These are phyloP conservation scores for Bombyx mandarina DNA, from an alignment of 1,140 invertebrate genomes.

Conservation along the genomic window DNA sequence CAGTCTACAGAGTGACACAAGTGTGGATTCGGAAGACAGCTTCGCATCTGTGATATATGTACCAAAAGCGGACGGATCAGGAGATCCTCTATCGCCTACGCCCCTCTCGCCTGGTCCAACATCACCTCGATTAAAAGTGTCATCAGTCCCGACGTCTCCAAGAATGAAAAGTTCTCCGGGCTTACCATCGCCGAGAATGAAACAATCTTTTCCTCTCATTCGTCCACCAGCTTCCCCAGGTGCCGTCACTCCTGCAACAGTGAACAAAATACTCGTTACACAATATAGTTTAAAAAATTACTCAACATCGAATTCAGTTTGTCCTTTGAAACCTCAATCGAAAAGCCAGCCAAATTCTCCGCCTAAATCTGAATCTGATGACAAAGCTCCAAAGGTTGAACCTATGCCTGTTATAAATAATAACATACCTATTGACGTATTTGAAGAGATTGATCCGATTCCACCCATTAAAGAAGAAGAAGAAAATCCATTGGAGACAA, in stretches of 20 bases:
- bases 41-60: slow-evolving; percentile 93
- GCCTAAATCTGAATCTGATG: slow-evolving; percentile 55
- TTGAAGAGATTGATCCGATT: slow-evolving; percentile 51
- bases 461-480: slow-evolving; percentile 60
- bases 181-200: slow-evolving; percentile 74
- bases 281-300: slow-evolving; percentile 64
- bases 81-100: slow-evolving; percentile 72
- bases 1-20: slow-evolving; percentile 92
- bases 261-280: slow-evolving; percentile 63
- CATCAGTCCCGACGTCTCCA: slow-evolving; percentile 82
- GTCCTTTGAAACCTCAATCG: slow-evolving; percentile 47
- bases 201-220: slow-evolving; percentile 73
- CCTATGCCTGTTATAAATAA: slow-evolving; percentile 31
- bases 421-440: slow-evolving; percentile 42
- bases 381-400: slow-evolving; percentile 39
- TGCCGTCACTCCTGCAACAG: slow-evolving; percentile 51
- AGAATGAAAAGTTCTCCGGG: slow-evolving; percentile 73
- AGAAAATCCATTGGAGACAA: slow-evolving; percentile 46
- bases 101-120: slow-evolving; percentile 74
- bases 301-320: slow-evolving; percentile 35
- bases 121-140: slow-evolving; percentile 73
- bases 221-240: slow-evolving; percentile 73
- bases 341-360: slow-evolving; percentile 69
- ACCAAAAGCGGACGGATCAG: slow-evolving; percentile 74
- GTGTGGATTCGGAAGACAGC: slow-evolving; percentile 92